These are phyloP conservation scores for Scaptomyza caliginosa DNA, from an alignment of 2,888 invertebrate species.

Conservation along the genomic window DNA sequence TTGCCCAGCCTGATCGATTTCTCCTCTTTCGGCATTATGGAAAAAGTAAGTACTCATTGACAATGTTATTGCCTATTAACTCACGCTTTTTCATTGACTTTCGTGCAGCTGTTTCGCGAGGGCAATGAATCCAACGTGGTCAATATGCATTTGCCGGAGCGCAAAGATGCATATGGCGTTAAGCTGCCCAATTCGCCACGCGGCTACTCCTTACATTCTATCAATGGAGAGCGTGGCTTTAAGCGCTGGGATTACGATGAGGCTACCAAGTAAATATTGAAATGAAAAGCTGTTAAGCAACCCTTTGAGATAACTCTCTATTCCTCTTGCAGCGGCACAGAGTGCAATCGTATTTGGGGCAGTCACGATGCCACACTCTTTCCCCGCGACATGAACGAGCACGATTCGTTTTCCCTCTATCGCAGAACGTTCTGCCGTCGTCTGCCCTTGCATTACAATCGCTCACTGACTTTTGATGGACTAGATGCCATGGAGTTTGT, in stretches of 20 bases:
- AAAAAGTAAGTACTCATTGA: slow-evolving; percentile 86
- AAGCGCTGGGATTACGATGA: slow-evolving; percentile 87
- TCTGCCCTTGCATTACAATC: slow-evolving; percentile 85
- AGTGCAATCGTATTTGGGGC: slow-evolving; percentile 89
- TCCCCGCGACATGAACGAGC: slow-evolving; percentile 86
- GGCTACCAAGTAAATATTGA: slow-evolving; percentile 70
- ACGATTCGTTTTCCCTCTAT: slow-evolving; percentile 87
- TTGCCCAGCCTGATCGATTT: slow-evolving; percentile 93
- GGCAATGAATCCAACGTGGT: slow-evolving; percentile 85
- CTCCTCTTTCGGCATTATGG: slow-evolving; percentile 91
- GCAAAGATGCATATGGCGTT: slow-evolving; percentile 68
- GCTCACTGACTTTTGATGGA: slow-evolving; percentile 84
- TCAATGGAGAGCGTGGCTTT: slow-evolving; percentile 88
- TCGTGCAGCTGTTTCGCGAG: slow-evolving; percentile 87
- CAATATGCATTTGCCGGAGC: slow-evolving; percentile 85
- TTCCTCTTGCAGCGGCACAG: slow-evolving; percentile 83
- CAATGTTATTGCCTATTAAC: not conserved
- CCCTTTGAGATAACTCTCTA: fast-evolving
- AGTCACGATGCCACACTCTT: slow-evolving; percentile 90
- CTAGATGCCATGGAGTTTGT: slow-evolving; percentile 87
- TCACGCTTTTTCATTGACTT: not conserved
- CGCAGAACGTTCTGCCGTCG: slow-evolving; percentile 91
- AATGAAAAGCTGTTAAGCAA: too few species aligned
- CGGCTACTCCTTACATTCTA: slow-evolving; percentile 86
- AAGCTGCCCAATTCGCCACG: slow-evolving; percentile 67